Conservation (phyloP, 2,797 vertebrate species). For the Betta splendens region DNA sequence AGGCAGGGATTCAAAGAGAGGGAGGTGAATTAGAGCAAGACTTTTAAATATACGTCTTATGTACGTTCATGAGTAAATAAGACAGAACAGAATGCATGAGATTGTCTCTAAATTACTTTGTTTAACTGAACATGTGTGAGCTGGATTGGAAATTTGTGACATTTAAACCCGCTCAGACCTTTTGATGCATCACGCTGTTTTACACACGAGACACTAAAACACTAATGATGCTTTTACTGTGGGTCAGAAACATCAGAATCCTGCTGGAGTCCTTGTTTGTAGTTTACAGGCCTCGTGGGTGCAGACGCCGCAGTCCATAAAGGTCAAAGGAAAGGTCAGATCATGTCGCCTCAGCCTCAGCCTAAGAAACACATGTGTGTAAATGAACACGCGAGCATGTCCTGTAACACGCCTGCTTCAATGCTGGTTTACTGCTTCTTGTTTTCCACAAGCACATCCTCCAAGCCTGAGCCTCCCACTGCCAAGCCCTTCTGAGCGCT, state of each 20-base stretch:
- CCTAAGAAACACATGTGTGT: not conserved
- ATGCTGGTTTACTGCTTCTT: not conserved
- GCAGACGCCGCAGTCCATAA: not conserved
- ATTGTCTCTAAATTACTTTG: not conserved
- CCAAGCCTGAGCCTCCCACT: conserved; percentile 11
- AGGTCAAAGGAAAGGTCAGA: conserved; percentile 11
- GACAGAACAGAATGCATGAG: rapidly evolving
- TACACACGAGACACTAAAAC: conserved; percentile 15
- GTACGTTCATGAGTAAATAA: not conserved
- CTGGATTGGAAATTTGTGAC: conserved; percentile 23
- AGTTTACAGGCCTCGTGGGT: conserved; percentile 35
- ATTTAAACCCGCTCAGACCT: conserved; percentile 21
- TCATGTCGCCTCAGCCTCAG: too few relatives aligned
- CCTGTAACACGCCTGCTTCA: not conserved
- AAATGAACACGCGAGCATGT: not conserved
- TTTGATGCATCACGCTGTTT: conserved; percentile 27
- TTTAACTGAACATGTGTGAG: not conserved
- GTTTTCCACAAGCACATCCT: conserved; percentile 11
- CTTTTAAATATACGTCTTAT: not conserved
- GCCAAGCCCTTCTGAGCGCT: conserved; percentile 14
- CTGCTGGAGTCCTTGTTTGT: not conserved
- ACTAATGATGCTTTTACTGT: conserved; percentile 23
- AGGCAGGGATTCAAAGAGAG: conserved; percentile 23
- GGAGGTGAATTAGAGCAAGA: conserved; percentile 8
- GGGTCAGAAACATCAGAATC: conserved; percentile 3